Conservation (phyloP, 2,113 vertebrate species). For the Candoia aspera region DNA sequence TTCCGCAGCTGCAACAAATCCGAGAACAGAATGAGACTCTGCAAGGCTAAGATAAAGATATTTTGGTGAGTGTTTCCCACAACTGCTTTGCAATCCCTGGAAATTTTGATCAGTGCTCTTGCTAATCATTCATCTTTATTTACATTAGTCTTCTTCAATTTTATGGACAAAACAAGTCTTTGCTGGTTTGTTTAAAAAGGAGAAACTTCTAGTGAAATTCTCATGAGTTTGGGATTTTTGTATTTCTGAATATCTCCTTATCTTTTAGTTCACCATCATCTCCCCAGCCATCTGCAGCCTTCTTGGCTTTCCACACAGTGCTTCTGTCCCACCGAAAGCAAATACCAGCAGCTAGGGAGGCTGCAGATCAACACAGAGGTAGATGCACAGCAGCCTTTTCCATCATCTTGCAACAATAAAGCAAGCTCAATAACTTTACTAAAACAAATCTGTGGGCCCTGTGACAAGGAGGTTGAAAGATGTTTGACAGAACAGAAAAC, state of each 20-base stretch:
- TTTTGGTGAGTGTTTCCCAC: not conserved
- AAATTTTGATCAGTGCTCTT: not conserved
- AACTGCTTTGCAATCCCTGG: not conserved
- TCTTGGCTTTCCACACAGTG: not conserved
- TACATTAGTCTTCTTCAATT: not conserved
- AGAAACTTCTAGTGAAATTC: not conserved
- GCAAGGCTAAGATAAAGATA: not conserved
- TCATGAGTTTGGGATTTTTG: not conserved
- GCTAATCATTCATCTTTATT: not conserved
- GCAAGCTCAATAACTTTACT: not conserved
- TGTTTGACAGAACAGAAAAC: not conserved
- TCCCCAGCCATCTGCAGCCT: not conserved
- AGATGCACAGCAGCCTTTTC: not conserved
- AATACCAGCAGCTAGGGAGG: not conserved
- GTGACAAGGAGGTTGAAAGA: not conserved
- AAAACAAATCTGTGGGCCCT: not conserved
- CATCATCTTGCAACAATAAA: no score
- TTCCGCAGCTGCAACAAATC: slow-evolving; percentile 84
- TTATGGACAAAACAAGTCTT: not conserved
- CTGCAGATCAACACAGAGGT: not conserved
- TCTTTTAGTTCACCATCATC: not conserved
- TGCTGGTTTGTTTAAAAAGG: not conserved
- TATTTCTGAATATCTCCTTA: not conserved
- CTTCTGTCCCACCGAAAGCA: not conserved
- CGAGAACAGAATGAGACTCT: not conserved